Base-by-base conservation (phyloP, 2,113 vertebrate species). In the Pteruthius melanotis region DNA sequence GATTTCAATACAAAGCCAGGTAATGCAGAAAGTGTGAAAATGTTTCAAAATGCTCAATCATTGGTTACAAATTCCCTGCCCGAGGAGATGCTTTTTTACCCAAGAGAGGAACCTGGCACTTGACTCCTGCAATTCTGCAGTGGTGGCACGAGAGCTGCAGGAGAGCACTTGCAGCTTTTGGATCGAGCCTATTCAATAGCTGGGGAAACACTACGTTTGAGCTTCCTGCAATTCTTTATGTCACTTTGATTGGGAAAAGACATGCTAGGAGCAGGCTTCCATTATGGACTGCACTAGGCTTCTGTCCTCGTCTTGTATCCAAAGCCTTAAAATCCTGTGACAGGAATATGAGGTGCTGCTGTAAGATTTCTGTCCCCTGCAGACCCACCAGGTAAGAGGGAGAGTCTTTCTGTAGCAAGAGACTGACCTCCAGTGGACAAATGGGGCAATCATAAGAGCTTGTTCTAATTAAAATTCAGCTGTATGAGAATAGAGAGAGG, bases 391-490 rank as follows among this genome's bases (percentile, higher is more conserved):
- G 77, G 40, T n/a, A 16, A 47, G 65, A 84, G 77, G 39, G 47
- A 39, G 40, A 17, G 31, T 7, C 15, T 66, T 68, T 93, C 68
- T 24, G 23, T 49, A 80, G 95, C 71, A 91, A 66, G 56, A 91
- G 35, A 74, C 68, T 70, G 94, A 96, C 97, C 96, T 92, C 98
- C 70, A 74, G 97, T 94, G 98, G 97, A 61, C 70, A 80, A 37
- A 69, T 4, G 56, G n/a, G 60, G 94, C 75, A 59, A 7, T 18
- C 71, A 31, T 52, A 31, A 53, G 49, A 49, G 44, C 26, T 64
- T 12, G 20, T 37, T 75, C 47, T 44, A 77, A 86, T 77, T 37
- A 71, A 68, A 69, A 26, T 40, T 17, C 2, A 59, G 11, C 42
- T n/a, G 6, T 7, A 3, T 20, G 33, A 40, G 18, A 49, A 35